Base-by-base conservation (phyloP, 2,113 vertebrate genomes). In the Ploceus nigricollis region DNA sequence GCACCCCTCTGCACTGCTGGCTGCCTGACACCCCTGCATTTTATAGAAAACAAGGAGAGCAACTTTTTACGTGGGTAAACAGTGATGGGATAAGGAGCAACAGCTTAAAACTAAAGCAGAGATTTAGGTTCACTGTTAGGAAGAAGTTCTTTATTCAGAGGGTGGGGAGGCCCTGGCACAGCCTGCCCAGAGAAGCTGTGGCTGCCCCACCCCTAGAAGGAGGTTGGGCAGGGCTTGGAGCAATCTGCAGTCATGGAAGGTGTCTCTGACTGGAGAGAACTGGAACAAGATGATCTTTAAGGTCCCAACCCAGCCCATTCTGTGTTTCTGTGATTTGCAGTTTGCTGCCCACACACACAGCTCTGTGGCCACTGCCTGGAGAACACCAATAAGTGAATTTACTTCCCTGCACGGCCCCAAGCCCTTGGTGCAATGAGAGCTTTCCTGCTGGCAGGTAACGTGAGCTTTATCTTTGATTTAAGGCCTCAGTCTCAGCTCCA, bases 301-400 rank as follows among this genome's bases (percentile, higher is more conserved):
- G 22, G 79, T 56, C 42, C 7, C 48, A 77, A 10, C 27, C 13
- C 48, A 50, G 63, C 13, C 35, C 13, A 2, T 15, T 54, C n/a
- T 13, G n/a, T 40, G 39, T n/a, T n/a, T 17, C 64, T 53, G 45
- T 39, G 45, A 30, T 77, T 20, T 60, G 40, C 30, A 78, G 64
- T 2, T 4, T 30, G 13, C 30, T 11, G 3, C 51, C 24, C 37
- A 15, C n/a, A 47, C 65, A 17, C 0, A 0, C 21, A 10, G 45
- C 65, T 47, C 58, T 2, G 3, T 7, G 15, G 61, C 56, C 61
- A 8, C 64, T 42, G 70, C 69, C 69, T 57, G 63, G 27, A 78
- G 45, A 42, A 7, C 60, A 79, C 39, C 3, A 0, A 12, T 1
- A 31, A 37, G 30, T 11, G 27, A 75, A 68, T 77, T 71, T 28